Evolutionary conservation across 2,888 invertebrate species (phyloP), one percentile per base, ranked within the genome.

Genomic region (Proisotoma minuta): DNA sequence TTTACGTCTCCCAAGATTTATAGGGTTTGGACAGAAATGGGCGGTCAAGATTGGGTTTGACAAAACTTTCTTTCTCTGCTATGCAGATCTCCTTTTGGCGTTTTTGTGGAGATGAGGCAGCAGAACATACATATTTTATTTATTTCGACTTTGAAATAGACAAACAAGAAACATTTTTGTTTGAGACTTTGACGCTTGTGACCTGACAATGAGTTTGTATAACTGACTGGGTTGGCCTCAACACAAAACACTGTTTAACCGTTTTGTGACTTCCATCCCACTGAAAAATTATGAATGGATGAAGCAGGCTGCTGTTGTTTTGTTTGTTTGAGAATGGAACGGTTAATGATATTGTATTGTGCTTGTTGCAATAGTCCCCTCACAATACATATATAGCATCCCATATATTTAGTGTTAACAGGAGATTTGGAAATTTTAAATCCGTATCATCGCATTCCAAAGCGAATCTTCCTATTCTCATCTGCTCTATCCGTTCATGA

Each of bases 331-430:
- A 69, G 69, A 72, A 72, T 70, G 65, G 67, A 59, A 63, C 68
- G 72, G 66, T 70, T 72, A 72, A 72, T 72, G 72, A 72, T 72
- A 72, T 70, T 70, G 68, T 70, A 72, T 72, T 70, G 66, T 70
- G 68, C 69, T 65, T 60, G 61, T 61, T 62, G 62, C 59, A 54
- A 66, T 65, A 68, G 69, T 68, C 68, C 67, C 50, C 59, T 56
- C 59, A 26, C 18, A 27, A 40, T 39, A 57, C 48, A 64, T 34
- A 34, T 8, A 15, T 34, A 8, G 34, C n/a, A 34, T 15, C 34
- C 34, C 15, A 34, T 34, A 57, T 60, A 58, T 51, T 53, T 39
- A 24, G 60, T 64, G 66, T 60, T 62, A 62, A 59, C 63, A 63
- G 59, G 54, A 58, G 60, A 57, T 57, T 39, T 57, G 52, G 40